These are phyloP conservation scores for Macrophya alboannulata DNA, from an alignment of 2,888 invertebrate species.

Conservation along the genomic window DNA sequence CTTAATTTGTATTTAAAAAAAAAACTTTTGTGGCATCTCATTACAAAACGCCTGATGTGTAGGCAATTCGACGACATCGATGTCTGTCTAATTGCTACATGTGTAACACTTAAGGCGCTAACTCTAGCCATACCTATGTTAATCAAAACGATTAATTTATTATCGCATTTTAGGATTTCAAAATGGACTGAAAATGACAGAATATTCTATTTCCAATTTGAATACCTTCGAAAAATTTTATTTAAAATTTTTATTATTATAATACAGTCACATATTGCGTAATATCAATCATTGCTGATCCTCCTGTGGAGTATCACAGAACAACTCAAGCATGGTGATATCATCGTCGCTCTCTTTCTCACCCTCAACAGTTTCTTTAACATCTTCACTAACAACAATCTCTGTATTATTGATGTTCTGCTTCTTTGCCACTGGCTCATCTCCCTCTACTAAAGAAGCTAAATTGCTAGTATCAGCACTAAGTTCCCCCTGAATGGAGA, in stretches of 20 bases:
- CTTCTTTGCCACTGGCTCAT: slow-evolving; percentile 6
- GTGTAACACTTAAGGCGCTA: neutral
- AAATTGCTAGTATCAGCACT: neutral
- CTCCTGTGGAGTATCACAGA: slow-evolving; percentile 40
- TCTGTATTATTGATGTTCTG: neutral
- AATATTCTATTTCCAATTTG: neutral
- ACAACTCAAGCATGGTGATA: slow-evolving; percentile 38
- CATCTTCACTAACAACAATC: neutral
- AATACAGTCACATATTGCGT: neutral
- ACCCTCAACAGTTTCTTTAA: neutral
- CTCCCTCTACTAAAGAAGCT: neutral
- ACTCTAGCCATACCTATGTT: neutral
- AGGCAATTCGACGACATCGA: neutral
- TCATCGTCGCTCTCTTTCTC: slow-evolving; percentile 39
- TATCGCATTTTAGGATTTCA: neutral
- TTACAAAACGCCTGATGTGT: neutral
- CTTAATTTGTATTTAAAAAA: too few species aligned
- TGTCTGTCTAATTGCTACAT: neutral
- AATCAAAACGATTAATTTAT: neutral
- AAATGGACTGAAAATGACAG: neutral
- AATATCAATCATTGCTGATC: neutral
- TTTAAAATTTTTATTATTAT: neutral
- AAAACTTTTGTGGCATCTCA: neutral
- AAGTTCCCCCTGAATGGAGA: neutral
- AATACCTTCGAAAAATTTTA: neutral